Evolutionary conservation across 2,113 vertebrate species (phyloP).

Genomic region (Meles meles): DNA sequence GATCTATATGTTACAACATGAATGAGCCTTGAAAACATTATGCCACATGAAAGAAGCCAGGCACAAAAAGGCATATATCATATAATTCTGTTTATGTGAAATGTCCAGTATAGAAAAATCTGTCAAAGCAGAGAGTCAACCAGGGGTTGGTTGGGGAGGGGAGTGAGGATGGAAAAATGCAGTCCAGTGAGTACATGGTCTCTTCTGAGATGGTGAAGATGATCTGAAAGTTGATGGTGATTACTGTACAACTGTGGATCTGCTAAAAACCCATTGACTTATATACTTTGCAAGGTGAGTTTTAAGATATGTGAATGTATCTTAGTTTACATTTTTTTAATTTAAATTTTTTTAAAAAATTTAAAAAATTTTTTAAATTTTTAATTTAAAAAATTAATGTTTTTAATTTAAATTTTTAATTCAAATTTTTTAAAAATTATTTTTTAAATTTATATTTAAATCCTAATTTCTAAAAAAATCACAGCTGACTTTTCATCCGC

Average conservation of each 20-base stretch:
- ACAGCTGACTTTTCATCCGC: neutral
- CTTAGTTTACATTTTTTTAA: no score
- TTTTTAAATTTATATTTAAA: no score
- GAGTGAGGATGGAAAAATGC: neutral
- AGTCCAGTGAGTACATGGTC: neutral
- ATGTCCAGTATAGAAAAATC: neutral
- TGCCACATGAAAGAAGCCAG: neutral
- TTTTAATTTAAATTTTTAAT: no score
- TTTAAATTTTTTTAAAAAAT: no score
- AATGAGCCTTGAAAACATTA: neutral
- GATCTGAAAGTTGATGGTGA: neutral
- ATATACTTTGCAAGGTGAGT: neutral
- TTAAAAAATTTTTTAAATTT: no score
- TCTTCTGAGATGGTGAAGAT: neutral
- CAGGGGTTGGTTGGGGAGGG: neutral
- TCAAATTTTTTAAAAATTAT: no score
- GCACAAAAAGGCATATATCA: neutral
- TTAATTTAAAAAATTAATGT: no score
- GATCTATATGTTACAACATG: neutral
- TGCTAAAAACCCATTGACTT: neutral
- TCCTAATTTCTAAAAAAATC: neutral
- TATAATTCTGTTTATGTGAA: neutral
- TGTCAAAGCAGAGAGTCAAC: neutral
- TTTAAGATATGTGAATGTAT: neutral
- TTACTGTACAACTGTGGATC: neutral